Percentiles rank a stretch among this genome's conserved stretches.
Evolutionary conservation across 37 sponge, comb jelly and placozoan genomes (phyloP).

Genomic region (Eunapius fragilis): DNA sequence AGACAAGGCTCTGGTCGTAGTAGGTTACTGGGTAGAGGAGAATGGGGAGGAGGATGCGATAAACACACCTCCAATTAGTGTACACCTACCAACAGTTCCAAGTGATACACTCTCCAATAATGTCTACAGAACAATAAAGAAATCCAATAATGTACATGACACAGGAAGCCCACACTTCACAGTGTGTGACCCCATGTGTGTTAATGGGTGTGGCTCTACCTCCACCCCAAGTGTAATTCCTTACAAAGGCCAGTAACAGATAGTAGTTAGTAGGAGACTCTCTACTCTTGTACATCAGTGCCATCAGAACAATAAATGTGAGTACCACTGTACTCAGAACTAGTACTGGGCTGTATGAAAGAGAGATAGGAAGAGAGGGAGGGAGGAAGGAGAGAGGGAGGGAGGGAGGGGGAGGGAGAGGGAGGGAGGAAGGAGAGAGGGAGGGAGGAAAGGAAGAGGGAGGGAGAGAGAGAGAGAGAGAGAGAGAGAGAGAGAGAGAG

Average conservation of each 20-base stretch:
- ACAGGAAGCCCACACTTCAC: no score
- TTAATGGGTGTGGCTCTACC: not conserved
- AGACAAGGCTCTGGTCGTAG: slow-evolving; percentile 78
- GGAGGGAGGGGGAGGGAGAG: no score
- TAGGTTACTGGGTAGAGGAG: slow-evolving; percentile 58
- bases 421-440: no score
- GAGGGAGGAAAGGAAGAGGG: no score
- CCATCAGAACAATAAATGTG: slow-evolving; percentile 66
- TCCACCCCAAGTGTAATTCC: not conserved
- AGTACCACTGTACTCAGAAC: slow-evolving; percentile 30
- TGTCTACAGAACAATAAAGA: slow-evolving; percentile 25
- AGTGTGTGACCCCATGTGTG: not conserved
- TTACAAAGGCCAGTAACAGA: slow-evolving; percentile 79
- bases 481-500: no score
- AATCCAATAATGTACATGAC: not conserved
- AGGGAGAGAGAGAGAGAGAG: no score
- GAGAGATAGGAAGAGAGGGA: not conserved
- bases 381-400: no score
- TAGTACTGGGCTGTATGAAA: slow-evolving; percentile 45
- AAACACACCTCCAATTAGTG: not conserved
- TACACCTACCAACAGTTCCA: slow-evolving; percentile 13
- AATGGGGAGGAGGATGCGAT: not conserved
- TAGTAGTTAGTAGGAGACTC: slow-evolving; percentile 73
- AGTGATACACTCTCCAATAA: slow-evolving; percentile 37
- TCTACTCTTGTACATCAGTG: slow-evolving; percentile 66